These are phyloP conservation scores for Galemys pyrenaicus DNA, from an alignment of 2,113 vertebrate genomes.

Conservation along the genomic window DNA sequence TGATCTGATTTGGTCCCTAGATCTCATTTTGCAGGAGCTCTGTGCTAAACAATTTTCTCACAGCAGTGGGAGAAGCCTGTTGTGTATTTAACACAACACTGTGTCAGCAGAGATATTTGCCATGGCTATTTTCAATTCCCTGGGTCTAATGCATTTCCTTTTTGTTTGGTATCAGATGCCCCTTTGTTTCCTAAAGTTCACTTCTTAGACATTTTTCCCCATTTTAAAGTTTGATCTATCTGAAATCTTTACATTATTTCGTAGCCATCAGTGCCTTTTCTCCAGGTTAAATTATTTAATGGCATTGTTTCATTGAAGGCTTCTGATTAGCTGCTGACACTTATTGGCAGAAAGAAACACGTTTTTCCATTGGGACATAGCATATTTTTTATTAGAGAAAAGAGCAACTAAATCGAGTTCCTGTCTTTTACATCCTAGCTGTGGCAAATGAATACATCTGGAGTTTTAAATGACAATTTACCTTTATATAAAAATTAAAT, in stretches of 20 bases:
- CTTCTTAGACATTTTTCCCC: conserved; percentile 69
- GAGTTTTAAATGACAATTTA: conserved; percentile 68
- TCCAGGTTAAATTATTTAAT: conserved; percentile 86
- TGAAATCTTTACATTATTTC: conserved; percentile 86
- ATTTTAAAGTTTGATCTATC: conserved; percentile 83
- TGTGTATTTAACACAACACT: not conserved
- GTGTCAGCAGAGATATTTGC: not conserved
- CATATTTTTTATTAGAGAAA: conserved; percentile 82
- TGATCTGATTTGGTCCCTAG: conserved; percentile 5
- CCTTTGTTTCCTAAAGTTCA: conserved; percentile 44
- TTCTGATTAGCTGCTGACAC: conserved; percentile 84
- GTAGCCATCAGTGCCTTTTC: conserved; percentile 78
- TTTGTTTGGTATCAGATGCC: conserved; percentile 29
- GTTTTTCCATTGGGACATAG: conserved; percentile 78
- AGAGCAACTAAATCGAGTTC: conserved; percentile 71
- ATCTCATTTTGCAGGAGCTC: conserved; percentile 4
- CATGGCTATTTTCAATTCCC: not conserved
- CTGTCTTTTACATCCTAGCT: conserved; percentile 77
- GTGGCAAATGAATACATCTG: conserved; percentile 75
- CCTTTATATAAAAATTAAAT: conserved; percentile 51
- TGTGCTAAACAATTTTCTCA: not conserved
- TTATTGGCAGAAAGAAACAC: conserved; percentile 84
- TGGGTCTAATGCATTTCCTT: conserved; percentile 41
- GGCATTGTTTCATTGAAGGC: conserved; percentile 84
- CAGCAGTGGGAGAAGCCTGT: not conserved